Evolutionary conservation across 2,113 vertebrate species (phyloP), one percentile per base, ranked within the genome.

Genomic region (Neogale vison): DNA sequence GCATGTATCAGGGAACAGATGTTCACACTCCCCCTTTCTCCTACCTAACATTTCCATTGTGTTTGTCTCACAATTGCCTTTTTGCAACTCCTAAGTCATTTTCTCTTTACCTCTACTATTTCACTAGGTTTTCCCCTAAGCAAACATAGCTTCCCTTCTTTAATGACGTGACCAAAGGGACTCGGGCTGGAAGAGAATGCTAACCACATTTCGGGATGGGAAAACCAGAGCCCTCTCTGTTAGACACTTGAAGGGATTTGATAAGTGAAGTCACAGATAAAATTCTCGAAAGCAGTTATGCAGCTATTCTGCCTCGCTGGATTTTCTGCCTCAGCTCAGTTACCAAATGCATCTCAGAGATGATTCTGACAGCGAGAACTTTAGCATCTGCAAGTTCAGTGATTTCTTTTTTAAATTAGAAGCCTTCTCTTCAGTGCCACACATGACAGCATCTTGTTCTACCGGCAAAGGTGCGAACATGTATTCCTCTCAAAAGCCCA

Each of bases 361-460:
- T 59, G 67, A 36, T 93, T 97, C 50, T 96, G 12, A 94, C 69
- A 67, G n/a, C 45, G 15, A 83, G 31, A 92, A 74, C 63, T 65
- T 85, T 71, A 88, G 31, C 84, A 63, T 65, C 17, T 87, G 61
- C 26, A 88, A 69, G 80, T 85, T 72, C 13, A 82, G 18, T 50
- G n/a, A 31, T 29, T 90, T 74, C 47, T 82, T 67, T 87, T 61
- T 87, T 31, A 77, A 94, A 42, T 96, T 90, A 95, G 97, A 94
- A 67, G 93, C 29, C 95, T 52, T 34, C 82, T 55, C 39, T 93
- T 96, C 39, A 26, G 2, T 71, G 45, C 6, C 18, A 1, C 21
- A 36, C 2, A 57, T 72, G n/a, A 96, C 21, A 34, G 47, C 42
- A 95, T 94, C 50, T 69, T 96, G 88, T 82, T 81, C 85, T 88